A percentile compares a stretch with the other conserved stretches of the same genome.
These are phyloP conservation scores for Adrianichthys oophorus DNA, from an alignment of 2,797 vertebrate species.

Conservation along the genomic window DNA sequence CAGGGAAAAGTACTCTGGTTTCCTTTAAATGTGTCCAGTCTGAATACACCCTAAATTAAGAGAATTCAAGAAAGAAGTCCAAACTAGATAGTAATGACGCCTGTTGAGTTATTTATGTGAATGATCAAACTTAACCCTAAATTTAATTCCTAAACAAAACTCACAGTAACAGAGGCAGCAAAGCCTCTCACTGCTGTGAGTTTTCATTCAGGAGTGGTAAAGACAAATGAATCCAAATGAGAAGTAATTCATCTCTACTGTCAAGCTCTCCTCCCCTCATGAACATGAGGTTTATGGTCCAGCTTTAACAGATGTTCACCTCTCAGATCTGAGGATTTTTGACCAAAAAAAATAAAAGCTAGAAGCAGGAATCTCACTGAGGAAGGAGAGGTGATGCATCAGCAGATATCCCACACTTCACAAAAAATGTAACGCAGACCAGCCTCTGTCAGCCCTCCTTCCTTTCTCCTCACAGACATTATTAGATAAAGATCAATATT, in stretches of 20 bases:
- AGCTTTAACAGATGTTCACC: slow-evolving; percentile 21
- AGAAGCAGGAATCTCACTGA: slow-evolving; percentile 13
- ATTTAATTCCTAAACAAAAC: neutral
- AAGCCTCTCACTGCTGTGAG: neutral
- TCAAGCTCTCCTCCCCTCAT: slow-evolving; percentile 48
- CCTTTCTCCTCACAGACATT: slow-evolving; percentile 57
- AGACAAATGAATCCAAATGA: slow-evolving; percentile 30
- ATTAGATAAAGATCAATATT: slow-evolving; percentile 72
- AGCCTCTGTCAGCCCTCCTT: slow-evolving; percentile 29
- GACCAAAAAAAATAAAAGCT: slow-evolving; percentile 1
- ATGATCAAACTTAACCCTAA: neutral
- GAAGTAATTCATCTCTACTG: slow-evolving; percentile 37
- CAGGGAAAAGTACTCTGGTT: no score
- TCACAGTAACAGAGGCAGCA: neutral
- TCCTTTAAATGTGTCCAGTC: no score
- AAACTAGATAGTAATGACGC: no score
- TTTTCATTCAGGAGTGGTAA: slow-evolving; percentile 26
- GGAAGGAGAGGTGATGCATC: slow-evolving; percentile 31
- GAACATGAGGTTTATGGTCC: slow-evolving; percentile 46
- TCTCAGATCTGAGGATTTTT: slow-evolving; percentile 17
- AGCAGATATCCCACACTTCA: slow-evolving; percentile 11
- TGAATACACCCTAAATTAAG: no score
- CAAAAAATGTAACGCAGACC: slow-evolving; percentile 2
- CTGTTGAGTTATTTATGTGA: no score
- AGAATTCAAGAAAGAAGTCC: no score